These are phyloP conservation scores for Acrocephalus scirpaceus DNA, from an alignment of 2,797 vertebrate species.

Conservation along the genomic window DNA sequence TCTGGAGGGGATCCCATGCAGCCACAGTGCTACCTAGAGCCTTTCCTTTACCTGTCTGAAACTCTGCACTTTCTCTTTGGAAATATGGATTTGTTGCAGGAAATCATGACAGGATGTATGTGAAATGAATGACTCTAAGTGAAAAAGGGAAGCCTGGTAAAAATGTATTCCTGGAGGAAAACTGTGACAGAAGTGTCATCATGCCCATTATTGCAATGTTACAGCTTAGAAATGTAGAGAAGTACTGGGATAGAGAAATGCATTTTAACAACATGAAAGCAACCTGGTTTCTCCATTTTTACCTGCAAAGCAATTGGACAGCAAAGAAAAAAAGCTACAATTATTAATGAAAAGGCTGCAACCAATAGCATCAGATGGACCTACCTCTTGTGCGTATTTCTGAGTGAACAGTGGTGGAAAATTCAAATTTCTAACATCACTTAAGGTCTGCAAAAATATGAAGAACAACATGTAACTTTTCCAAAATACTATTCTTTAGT, in stretches of 20 bases:
- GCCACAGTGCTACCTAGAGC: not conserved
- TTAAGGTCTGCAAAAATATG: constrained; percentile 85
- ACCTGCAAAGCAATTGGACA: not conserved
- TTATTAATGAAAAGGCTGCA: not conserved
- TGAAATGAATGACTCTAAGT: not conserved
- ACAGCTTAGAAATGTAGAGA: not conserved
- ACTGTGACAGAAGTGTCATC: not conserved
- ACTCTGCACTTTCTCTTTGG: not conserved
- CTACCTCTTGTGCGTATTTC: constrained; percentile 91
- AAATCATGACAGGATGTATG: not conserved
- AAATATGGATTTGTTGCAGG: not conserved
- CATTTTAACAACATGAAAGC: not conserved
- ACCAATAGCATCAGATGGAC: constrained; percentile 38
- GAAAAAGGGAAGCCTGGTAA: not conserved
- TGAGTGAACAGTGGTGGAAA: constrained; percentile 90
- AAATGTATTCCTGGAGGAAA: not conserved
- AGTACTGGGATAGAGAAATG: not conserved
- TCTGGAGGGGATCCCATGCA: not conserved
- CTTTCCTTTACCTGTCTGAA: not conserved
- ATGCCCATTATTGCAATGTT: not conserved
- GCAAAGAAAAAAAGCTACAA: not conserved
- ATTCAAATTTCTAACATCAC: constrained; percentile 87
- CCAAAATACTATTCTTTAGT: not conserved
- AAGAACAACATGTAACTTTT: not conserved
- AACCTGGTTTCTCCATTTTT: not conserved